A percentile compares a stretch with the other conserved stretches of the same genome.
Conservation (phyloP, 2,113 vertebrate genomes). For the Trichomycterus rosablanca region DNA sequence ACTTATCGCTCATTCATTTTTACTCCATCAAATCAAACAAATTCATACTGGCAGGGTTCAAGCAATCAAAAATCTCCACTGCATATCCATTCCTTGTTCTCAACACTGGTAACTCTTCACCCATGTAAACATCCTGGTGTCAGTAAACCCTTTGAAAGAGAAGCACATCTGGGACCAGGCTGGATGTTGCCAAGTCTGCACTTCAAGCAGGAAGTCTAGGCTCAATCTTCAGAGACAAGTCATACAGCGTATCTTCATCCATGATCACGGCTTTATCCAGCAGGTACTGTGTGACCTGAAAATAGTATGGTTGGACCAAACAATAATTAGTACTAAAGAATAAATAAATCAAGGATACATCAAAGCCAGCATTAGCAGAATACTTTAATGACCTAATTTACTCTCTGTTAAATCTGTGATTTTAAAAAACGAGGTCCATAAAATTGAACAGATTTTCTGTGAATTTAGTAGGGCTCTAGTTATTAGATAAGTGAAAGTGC, state of each 20-base stretch:
- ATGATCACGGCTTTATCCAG: constrained; percentile 92
- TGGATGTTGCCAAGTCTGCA: constrained; percentile 9
- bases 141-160: constrained; percentile 30
- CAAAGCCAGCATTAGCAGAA: too few relatives aligned
- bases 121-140: constrained; percentile 15
- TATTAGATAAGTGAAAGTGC: too few relatives aligned
- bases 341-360: too few relatives aligned
- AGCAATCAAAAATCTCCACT: neutral
- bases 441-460: too few relatives aligned
- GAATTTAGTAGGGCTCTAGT: too few relatives aligned
- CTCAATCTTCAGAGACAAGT: constrained; percentile 93
- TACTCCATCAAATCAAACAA: neutral
- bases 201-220: constrained; percentile 92
- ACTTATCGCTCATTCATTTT: too few relatives aligned
- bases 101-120: neutral
- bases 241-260: constrained; percentile 95
- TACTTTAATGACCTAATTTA: too few relatives aligned
- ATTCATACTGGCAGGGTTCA: neutral
- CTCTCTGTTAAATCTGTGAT: too few relatives aligned
- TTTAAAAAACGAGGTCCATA: too few relatives aligned
- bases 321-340: neutral
- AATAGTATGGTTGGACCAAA: neutral
- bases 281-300: constrained; percentile 92
- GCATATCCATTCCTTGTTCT: neutral
- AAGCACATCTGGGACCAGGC: constrained; percentile 17